These are phyloP conservation scores for Mesorhabditis spiculigera DNA, from an alignment of 2,888 invertebrate species.

Conservation along the genomic window DNA sequence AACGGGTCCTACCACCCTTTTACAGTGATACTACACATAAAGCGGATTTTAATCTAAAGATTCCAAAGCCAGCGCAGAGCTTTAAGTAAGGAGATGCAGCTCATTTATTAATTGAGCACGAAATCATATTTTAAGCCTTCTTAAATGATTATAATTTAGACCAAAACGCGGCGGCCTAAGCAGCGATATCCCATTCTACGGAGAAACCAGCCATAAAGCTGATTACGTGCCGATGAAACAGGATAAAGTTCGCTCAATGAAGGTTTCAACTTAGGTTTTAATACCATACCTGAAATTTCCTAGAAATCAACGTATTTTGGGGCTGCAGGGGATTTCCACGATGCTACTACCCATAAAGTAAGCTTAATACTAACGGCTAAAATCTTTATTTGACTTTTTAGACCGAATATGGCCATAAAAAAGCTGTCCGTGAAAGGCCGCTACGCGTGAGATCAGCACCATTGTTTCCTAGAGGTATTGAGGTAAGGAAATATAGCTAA, in stretches of 20 bases:
- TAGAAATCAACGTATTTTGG: background rate
- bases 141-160: background rate
- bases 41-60: background rate
- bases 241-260: too few species aligned
- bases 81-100: background rate
- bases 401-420: background rate
- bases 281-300: background rate
- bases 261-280: background rate
- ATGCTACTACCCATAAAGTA: background rate
- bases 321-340: background rate
- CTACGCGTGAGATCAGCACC: background rate
- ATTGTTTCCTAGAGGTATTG: background rate
- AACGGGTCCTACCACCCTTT: background rate
- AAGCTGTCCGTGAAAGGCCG: background rate
- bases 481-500: background rate
- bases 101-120: background rate
- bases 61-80: background rate
- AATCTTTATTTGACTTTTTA: background rate
- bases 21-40: background rate
- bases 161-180: constrained; percentile 2
- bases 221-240: background rate
- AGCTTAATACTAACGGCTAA: background rate
- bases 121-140: background rate
- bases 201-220: background rate
- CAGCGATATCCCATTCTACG: constrained; percentile 4